Evolutionary conservation across 2,888 invertebrate genomes (phyloP).

Genomic region (Athalia circularis): DNA sequence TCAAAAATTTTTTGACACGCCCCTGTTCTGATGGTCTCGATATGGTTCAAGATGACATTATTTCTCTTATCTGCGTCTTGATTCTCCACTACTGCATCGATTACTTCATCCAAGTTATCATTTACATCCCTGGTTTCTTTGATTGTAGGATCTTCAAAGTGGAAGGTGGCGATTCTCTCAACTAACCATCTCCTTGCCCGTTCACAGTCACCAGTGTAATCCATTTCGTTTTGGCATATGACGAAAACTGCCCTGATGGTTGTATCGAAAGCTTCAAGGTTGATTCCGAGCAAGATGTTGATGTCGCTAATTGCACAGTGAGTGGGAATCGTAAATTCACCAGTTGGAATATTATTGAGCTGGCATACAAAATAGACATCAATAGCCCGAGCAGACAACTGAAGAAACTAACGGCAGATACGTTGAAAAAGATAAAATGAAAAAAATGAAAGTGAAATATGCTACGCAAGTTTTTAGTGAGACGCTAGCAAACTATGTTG

Average conservation of each 20-base stretch:
- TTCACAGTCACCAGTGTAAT: neutral
- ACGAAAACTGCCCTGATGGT: slow-evolving; percentile 16
- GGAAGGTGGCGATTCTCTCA: neutral
- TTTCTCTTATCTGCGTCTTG: too few relatives aligned
- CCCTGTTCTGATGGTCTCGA: slow-evolving; percentile 17
- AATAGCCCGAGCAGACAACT: neutral
- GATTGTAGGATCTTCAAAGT: neutral
- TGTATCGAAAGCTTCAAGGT: neutral
- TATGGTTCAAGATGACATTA: slow-evolving; percentile 9
- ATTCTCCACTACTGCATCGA: neutral
- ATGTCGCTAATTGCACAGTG: too few relatives aligned
- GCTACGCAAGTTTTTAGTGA: slow-evolving; percentile 30
- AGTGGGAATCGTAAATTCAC: slow-evolving; percentile 8
- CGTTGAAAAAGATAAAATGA: neutral
- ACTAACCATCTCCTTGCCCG: slow-evolving; percentile 8
- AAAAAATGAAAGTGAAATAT: slow-evolving; percentile 31
- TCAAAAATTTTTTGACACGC: too few relatives aligned
- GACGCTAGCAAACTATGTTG: slow-evolving; percentile 3
- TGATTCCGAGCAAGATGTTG: too few relatives aligned
- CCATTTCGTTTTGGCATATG: slow-evolving; percentile 16
- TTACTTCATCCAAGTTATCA: slow-evolving; percentile 8
- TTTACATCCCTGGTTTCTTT: neutral
- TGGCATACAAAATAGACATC: slow-evolving; percentile 17
- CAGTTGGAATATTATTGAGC: slow-evolving; percentile 23
- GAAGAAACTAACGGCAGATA: slow-evolving; percentile 12